These are phyloP conservation scores for Eremophila alpestris DNA, from an alignment of 2,797 vertebrate genomes.

Conservation along the genomic window DNA sequence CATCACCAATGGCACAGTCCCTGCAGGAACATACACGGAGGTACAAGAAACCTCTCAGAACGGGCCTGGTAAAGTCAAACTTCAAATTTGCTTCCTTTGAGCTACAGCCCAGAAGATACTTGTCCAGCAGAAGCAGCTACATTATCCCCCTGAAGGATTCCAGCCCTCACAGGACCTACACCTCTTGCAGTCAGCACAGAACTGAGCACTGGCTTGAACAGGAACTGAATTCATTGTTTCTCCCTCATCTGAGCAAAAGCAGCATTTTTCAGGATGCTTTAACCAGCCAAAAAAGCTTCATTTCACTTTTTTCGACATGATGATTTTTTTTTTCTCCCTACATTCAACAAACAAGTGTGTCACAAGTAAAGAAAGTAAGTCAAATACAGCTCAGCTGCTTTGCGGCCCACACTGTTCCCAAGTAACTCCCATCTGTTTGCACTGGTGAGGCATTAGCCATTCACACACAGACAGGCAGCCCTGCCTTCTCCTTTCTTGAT, in stretches of 20 bases:
- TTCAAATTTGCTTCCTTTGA: background rate
- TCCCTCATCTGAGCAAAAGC: background rate
- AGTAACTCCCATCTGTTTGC: background rate
- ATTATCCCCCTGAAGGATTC: accelerated
- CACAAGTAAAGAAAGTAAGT: background rate
- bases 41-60: background rate
- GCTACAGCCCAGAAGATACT: background rate
- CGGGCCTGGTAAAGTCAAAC: background rate
- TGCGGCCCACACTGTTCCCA: background rate
- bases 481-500: background rate
- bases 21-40: accelerated
- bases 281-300: accelerated
- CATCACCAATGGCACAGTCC: background rate
- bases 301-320: background rate
- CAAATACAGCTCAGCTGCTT: background rate
- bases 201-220: background rate
- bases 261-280: background rate
- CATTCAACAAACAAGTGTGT: background rate
- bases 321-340: background rate
- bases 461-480: background rate
- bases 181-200: background rate
- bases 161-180: accelerated
- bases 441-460: background rate
- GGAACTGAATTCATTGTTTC: background rate
- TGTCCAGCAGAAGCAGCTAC: background rate